phyloP scores from a whole-genome alignment of 2,797 vertebrate genomes.

The Lepus oiostolus region DNA sequence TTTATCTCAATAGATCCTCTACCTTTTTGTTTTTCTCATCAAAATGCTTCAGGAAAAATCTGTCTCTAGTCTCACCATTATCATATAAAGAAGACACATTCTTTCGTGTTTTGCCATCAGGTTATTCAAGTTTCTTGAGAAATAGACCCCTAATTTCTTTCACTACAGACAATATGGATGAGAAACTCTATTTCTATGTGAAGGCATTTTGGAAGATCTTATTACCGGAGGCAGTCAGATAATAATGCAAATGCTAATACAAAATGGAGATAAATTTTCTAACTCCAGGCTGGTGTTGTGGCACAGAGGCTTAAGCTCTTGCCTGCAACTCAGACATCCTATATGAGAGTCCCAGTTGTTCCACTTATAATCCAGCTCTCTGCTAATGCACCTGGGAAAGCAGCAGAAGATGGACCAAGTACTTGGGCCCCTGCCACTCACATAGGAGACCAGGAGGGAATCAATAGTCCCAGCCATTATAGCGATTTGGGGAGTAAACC shows the following conservation, averaged over 20 bases:
- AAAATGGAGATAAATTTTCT: conserved; percentile 17
- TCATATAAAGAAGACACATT: neutral
- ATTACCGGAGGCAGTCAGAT: neutral
- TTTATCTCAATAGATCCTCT: neutral
- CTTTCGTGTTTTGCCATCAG: neutral
- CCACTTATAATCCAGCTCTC: too few species aligned
- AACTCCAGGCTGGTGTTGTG: too few species aligned
- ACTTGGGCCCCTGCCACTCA: too few species aligned
- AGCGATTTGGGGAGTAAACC: too few species aligned
- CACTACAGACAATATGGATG: neutral
- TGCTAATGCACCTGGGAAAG: too few species aligned
- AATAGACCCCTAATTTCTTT: neutral
- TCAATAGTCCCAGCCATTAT: too few species aligned
- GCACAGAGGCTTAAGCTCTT: too few species aligned
- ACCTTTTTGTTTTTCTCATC: neutral
- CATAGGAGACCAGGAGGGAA: too few species aligned
- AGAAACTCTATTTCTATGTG: neutral
- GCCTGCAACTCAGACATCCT: too few species aligned
- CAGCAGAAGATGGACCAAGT: too few species aligned
- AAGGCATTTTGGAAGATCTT: conserved; percentile 26
- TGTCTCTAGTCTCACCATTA: neutral
- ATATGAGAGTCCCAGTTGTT: too few species aligned
- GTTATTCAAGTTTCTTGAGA: conserved; percentile 5
- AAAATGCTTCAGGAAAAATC: neutral
- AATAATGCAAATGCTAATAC: conserved; percentile 9